Evolutionary conservation across 2,888 invertebrate genomes (phyloP).

Genomic region (Torymus aiolomorphi): DNA sequence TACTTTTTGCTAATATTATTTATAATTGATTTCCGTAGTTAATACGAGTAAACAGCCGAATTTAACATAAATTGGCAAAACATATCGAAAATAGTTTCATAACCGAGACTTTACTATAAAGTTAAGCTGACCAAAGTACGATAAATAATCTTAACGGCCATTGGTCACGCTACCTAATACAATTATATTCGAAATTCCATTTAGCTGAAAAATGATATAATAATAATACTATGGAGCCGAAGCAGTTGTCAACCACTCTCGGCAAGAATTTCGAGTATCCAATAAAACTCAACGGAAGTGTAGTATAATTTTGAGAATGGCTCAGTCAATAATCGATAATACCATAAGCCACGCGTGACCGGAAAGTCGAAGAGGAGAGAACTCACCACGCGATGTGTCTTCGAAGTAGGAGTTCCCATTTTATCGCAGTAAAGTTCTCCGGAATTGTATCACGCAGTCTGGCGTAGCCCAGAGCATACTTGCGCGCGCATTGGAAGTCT

Average conservation of each 20-base stretch:
- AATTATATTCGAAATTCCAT: not conserved
- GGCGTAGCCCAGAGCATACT: no score
- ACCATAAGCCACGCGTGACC: slow-evolving; percentile 49
- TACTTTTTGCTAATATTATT: no score
- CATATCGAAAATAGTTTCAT: no score
- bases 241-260: not conserved
- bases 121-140: no score
- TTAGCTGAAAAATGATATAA: slow-evolving; percentile 1
- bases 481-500: slow-evolving; percentile 12
- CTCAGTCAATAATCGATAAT: slow-evolving; percentile 49
- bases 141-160: no score
- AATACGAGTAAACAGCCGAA: no score
- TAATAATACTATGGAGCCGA: not conserved
- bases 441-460: not conserved
- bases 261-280: not conserved
- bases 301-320: slow-evolving; percentile 8
- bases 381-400: slow-evolving; percentile 15
- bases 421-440: slow-evolving; percentile 35
- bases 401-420: slow-evolving; percentile 29
- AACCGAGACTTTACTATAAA: no score
- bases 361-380: slow-evolving; percentile 14
- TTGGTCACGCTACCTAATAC: no score
- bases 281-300: slow-evolving; percentile 35
- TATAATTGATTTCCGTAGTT: no score
- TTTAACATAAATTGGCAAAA: no score